A percentile compares a stretch with the other conserved stretches of the same genome.
Evolutionary conservation across 2,888 invertebrate genomes (phyloP).

Genomic region (Drosophila falleni): DNA sequence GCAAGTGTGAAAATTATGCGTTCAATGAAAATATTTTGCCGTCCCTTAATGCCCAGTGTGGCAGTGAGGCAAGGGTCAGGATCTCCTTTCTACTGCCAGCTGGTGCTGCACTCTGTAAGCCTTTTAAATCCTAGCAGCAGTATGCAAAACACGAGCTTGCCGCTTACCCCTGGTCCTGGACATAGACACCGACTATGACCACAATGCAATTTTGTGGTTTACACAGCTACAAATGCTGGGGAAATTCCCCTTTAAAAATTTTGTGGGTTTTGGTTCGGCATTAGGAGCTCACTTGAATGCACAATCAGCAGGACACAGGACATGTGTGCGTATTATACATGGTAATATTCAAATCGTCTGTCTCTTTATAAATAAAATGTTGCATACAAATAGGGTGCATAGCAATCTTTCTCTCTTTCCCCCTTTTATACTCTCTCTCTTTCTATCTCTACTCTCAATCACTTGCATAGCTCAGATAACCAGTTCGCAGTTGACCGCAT

Average conservation of each 20-base stretch:
- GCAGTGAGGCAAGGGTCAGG: neutral
- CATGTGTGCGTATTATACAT: slow-evolving; percentile 38
- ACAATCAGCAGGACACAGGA: slow-evolving; percentile 58
- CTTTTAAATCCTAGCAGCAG: slow-evolving; percentile 47
- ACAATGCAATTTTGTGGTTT: slow-evolving; percentile 73
- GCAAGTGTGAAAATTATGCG: slow-evolving; percentile 71
- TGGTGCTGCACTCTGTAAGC: slow-evolving; percentile 36
- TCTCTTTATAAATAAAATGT: slow-evolving; percentile 57
- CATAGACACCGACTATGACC: slow-evolving; percentile 51
- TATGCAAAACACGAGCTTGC: slow-evolving; percentile 52
- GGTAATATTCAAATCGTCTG: slow-evolving; percentile 57
- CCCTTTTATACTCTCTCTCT: neutral
- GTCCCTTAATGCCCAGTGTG: slow-evolving; percentile 1
- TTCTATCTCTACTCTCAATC: neutral
- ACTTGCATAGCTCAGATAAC: slow-evolving; percentile 42
- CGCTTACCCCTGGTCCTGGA: slow-evolving; percentile 26
- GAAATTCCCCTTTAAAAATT: neutral
- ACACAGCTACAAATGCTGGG: slow-evolving; percentile 41
- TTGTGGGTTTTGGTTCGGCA: slow-evolving; percentile 8
- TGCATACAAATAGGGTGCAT: slow-evolving; percentile 34
- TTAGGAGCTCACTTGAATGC: slow-evolving; percentile 50
- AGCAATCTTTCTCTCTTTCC: neutral
- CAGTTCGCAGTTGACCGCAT: slow-evolving; percentile 52
- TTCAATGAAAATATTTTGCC: slow-evolving; percentile 72
- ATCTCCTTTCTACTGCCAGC: slow-evolving; percentile 14